Evolutionary conservation across 1,140 invertebrate species (phyloP), one percentile per base, ranked within the genome.

Genomic region (Mylabris phalerata): DNA sequence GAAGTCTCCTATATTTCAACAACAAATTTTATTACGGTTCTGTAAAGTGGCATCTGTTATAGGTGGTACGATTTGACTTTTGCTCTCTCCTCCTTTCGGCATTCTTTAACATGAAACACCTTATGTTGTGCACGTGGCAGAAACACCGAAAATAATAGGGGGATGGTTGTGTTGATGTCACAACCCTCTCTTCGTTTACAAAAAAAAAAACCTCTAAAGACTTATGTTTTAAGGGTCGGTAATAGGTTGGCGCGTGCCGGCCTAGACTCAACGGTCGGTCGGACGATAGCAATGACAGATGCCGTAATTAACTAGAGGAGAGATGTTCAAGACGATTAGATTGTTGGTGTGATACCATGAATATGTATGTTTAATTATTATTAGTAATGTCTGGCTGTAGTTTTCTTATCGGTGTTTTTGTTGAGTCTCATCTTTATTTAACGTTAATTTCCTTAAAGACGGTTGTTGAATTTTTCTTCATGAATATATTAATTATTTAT

Each of bases 31-130:
- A n/a, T 27, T n/a, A 27, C 4, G 24, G 43, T 45, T 38, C 46
- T 46, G 38, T 38, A 9, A 10, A 19, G n/a, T 11, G n/a, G 32
- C 44, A 45, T 32, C 43, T 43, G 27, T 46, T 55, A 32, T 43
- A 11, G 10, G 26, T 25, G 19, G 7, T 7, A 3, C 32, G 32
- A 32, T 32, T 32, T 32, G 32, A 32, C 32, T 32, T 32, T 19
- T 19, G 19, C 19, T 19, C 19, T 44, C 41, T 45, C 49, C 57
- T 50, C 50, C 19, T 57, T 57, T 61, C 59, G 59, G 59, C 59
- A 64, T 64, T 64, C 62, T 57, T 64, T 45, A 48, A 58, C 62
- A 60, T 32, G 41, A 64, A 64, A 64, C 58, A 64, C 62, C 62
- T 64, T 64, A 57, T 64, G 59, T 55, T 59, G 62, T 55, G 62